A percentile compares a stretch with the other conserved stretches of the same genome.
Conservation (phyloP, 2,888 invertebrate genomes). For the Marronus borbonicus region DNA sequence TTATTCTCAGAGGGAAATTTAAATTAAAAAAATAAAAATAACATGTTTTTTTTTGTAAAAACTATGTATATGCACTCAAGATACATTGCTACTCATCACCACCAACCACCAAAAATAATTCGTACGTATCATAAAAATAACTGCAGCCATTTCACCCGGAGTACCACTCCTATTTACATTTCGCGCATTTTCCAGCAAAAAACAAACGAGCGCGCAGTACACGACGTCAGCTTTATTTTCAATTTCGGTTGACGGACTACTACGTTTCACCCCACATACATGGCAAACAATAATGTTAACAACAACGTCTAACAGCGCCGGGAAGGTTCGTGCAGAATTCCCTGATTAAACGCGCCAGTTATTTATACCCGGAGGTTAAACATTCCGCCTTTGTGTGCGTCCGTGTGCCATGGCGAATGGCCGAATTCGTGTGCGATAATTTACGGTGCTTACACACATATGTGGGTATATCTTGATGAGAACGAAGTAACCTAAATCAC, state of each 20-base stretch:
- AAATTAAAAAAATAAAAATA: too few species aligned
- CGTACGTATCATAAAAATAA: too few species aligned
- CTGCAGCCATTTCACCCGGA: too few species aligned
- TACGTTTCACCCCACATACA: slow-evolving; percentile 5
- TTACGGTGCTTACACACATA: slow-evolving; percentile 39
- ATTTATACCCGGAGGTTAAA: slow-evolving; percentile 43
- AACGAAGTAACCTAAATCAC: slow-evolving; percentile 44
- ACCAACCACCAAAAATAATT: too few species aligned
- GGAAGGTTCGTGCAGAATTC: slow-evolving; percentile 30
- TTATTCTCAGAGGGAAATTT: too few species aligned
- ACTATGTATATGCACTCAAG: too few species aligned
- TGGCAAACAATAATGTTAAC: slow-evolving; percentile 26
- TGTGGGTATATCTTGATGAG: slow-evolving; percentile 44
- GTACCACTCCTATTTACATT: too few species aligned
- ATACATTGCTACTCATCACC: too few species aligned
- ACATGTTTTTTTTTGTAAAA: too few species aligned
- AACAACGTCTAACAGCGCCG: slow-evolving; percentile 4
- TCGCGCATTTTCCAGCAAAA: neutral
- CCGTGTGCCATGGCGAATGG: neutral
- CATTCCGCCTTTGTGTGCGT: slow-evolving; percentile 26
- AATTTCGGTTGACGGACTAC: slow-evolving; percentile 26
- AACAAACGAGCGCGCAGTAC: too few species aligned
- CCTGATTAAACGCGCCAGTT: slow-evolving; percentile 42
- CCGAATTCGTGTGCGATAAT: slow-evolving; percentile 11
- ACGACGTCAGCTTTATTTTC: slow-evolving; percentile 23